These are phyloP conservation scores for Lepus oiostolus DNA, from an alignment of 2,797 vertebrate species.

Conservation along the genomic window DNA sequence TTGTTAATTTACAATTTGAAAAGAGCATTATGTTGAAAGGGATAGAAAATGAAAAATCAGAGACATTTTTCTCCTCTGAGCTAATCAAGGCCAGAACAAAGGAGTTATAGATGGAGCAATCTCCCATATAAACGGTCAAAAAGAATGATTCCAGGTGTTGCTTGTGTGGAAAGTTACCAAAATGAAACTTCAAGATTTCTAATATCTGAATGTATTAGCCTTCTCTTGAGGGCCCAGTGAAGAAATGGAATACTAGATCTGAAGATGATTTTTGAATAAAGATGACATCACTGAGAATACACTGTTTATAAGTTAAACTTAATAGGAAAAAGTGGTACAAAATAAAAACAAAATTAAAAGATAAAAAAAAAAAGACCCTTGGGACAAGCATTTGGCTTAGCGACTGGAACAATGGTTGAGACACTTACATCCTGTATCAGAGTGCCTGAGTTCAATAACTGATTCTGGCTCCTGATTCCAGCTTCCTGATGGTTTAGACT, in stretches of 20 bases:
- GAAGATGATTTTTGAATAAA: conserved; percentile 31
- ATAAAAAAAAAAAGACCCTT: neutral
- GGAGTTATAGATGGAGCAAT: conserved; percentile 19
- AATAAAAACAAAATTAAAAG: neutral
- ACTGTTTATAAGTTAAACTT: neutral
- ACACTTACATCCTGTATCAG: no score
- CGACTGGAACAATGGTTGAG: no score
- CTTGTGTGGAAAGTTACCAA: neutral
- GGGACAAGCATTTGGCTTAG: no score
- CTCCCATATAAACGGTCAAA: neutral
- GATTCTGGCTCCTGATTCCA: no score
- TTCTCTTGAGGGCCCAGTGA: neutral
- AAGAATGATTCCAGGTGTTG: neutral
- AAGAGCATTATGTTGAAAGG: neutral
- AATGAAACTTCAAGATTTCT: neutral
- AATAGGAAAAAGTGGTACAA: neutral
- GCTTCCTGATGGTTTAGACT: no score
- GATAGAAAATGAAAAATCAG: neutral
- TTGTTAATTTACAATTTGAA: neutral
- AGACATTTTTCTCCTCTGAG: conserved; percentile 20
- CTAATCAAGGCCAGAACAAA: neutral
- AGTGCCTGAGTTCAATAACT: no score
- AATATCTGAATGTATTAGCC: neutral
- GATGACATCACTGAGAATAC: neutral
- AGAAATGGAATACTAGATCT: neutral